Evolutionary conservation across 2,888 invertebrate genomes (phyloP), one percentile per base, ranked within the genome.

Genomic region (Elmis aenea): DNA sequence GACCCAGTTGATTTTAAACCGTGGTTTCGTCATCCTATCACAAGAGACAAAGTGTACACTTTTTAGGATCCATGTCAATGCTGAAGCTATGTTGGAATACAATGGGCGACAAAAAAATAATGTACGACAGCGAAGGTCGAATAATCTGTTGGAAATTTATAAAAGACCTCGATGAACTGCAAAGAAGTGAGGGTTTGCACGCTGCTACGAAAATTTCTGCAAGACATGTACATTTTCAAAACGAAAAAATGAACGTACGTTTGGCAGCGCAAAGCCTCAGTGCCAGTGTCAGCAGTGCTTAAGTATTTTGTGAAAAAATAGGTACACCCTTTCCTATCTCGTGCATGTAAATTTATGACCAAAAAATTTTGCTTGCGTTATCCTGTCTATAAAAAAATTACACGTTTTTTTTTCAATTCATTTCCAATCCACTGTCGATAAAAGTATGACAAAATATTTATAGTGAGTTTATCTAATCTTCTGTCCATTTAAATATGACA

Each of bases 21-120:
- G 3, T 21, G 21, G 21, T 52, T 54, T 29, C 12, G n/a, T 21
- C 2, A 9, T n/a, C 9, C 3, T n/a, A 2, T 2, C 2, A 21
- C n/a, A 21, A 2, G 2, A 21, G 2, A 21, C n/a, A 3, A 3
- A n/a, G 3, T 9, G 9, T 3, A 21, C 3, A 2, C n/a, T 21
- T 21, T 21, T 21, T n/a, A n/a, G n/a, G n/a, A n/a, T n/a, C n/a
- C n/a, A n/a, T n/a, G n/a, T n/a, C n/a, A n/a, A n/a, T n/a, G n/a
- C n/a, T n/a, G n/a, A n/a, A n/a, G n/a, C n/a, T n/a, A 4, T 25
- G 11, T 10, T 25, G 25, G 25, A 13, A 25, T 25, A 6, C 11
- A 25, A 9, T 15, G 10, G 15, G 16, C 12, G 11, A n/a, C 5
- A 11, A 8, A 8, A 3, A 21, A 21, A 3, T 2, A 24, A 25